Conservation (phyloP, 2,113 vertebrate species). For the Varanus salvator region DNA sequence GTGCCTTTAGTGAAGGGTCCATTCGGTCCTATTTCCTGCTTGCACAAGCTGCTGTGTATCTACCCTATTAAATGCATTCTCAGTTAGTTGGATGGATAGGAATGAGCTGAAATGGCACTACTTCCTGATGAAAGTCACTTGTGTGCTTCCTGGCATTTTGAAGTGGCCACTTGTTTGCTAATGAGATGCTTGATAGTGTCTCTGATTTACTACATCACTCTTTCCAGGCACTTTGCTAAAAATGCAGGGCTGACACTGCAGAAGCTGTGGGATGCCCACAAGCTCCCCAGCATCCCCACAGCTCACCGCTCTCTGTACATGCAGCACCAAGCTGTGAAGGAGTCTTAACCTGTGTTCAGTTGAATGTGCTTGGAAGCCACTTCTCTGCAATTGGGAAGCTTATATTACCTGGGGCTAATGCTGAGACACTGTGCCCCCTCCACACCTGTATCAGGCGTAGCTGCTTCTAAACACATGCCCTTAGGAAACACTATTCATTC, state of each 20-base stretch:
- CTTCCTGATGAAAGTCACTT: constrained; percentile 22
- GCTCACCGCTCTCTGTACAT: too few relatives aligned
- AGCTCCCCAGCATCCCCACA: too few relatives aligned
- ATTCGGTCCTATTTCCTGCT: not conserved
- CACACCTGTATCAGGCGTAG: too few relatives aligned
- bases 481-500: not conserved
- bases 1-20: too few relatives aligned
- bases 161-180: not conserved
- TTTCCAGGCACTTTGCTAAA: not conserved
- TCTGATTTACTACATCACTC: not conserved
- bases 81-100: not conserved
- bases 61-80: constrained; percentile 31
- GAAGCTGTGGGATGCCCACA: too few relatives aligned
- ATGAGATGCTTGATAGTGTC: not conserved
- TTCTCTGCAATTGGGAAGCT: too few relatives aligned
- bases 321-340: too few relatives aligned
- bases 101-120: constrained; percentile 25
- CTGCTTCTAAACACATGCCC: not conserved
- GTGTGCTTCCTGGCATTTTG: not conserved
- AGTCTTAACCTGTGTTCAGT: too few relatives aligned
- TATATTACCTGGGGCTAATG: too few relatives aligned
- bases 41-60: constrained; percentile 19
- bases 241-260: too few relatives aligned
- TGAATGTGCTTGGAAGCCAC: too few relatives aligned
- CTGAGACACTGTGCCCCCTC: not conserved